phyloP scores from a whole-genome alignment of 2,113 vertebrate species.

The Oryzias javanicus region DNA sequence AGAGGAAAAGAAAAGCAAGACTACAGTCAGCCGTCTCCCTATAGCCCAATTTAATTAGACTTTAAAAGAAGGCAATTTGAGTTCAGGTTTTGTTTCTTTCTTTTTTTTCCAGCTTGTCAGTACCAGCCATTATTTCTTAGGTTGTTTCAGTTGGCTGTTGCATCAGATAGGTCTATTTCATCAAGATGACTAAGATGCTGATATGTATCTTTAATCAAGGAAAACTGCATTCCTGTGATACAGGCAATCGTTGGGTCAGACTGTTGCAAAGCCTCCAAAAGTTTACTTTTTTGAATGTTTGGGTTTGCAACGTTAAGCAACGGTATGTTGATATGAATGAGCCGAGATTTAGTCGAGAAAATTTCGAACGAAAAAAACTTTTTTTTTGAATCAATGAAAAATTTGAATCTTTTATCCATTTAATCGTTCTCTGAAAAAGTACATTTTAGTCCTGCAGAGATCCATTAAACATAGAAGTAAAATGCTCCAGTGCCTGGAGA shows the following conservation, averaged over 20 bases:
- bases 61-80: conserved; percentile 47
- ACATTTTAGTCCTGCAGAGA: not conserved
- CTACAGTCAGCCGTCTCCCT: conserved; percentile 35
- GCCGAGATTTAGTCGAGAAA: too few species aligned
- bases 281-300: not conserved
- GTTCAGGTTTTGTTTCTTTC: conserved; percentile 40
- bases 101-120: conserved; percentile 19
- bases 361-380: too few species aligned
- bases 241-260: conserved; percentile 6
- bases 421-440: too few species aligned
- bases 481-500: conserved; percentile 18
- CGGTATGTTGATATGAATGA: too few species aligned
- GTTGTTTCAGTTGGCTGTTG: conserved; percentile 33
- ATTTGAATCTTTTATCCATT: too few species aligned
- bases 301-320: too few species aligned
- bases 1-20: conserved; percentile 42
- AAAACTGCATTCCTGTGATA: conserved; percentile 24
- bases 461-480: conserved; percentile 5
- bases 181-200: conserved; percentile 20
- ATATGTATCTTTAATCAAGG: conserved; percentile 56
- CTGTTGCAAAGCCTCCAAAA: conserved; percentile 5
- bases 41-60: conserved; percentile 49
- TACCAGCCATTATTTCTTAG: conserved; percentile 18
- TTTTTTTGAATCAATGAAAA: too few species aligned
- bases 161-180: conserved; percentile 24